Evolutionary conservation across 2,797 vertebrate genomes (phyloP).

Genomic region (Sphenopsis melanotis): DNA sequence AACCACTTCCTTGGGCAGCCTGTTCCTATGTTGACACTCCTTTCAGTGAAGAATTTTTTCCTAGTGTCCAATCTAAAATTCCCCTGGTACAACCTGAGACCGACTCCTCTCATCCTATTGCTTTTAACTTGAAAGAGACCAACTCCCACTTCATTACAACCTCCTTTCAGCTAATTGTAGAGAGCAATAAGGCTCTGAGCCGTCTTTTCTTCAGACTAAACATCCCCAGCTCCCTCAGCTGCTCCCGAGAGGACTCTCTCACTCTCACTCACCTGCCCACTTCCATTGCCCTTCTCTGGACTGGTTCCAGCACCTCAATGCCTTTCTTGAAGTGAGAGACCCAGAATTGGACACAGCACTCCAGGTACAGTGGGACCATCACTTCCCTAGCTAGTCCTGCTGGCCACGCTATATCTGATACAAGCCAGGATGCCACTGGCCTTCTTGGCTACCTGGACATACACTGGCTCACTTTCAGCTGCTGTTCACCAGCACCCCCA

Average conservation of each 20-base stretch:
- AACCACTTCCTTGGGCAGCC: neutral
- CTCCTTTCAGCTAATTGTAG: neutral
- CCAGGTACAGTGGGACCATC: fast-evolving
- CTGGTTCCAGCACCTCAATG: fast-evolving
- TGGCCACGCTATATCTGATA: neutral
- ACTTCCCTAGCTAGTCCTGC: fast-evolving
- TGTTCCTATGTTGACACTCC: neutral
- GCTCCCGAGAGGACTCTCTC: neutral
- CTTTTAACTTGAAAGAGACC: neutral
- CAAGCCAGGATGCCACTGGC: neutral
- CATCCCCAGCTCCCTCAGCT: neutral
- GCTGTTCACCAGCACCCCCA: fast-evolving
- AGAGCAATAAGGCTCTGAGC: fast-evolving
- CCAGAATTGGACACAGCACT: neutral
- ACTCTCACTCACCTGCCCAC: neutral
- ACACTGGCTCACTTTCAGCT: neutral
- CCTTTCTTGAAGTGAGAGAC: neutral
- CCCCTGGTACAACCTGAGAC: neutral
- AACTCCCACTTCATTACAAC: neutral
- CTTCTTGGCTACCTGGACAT: neutral
- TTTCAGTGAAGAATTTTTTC: neutral
- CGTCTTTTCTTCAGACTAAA: neutral
- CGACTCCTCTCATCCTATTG: neutral
- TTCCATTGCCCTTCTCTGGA: neutral
- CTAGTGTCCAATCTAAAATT: neutral